Base-by-base conservation (phyloP, 1,140 invertebrate species). In the Calliopsis andreniformis region DNA sequence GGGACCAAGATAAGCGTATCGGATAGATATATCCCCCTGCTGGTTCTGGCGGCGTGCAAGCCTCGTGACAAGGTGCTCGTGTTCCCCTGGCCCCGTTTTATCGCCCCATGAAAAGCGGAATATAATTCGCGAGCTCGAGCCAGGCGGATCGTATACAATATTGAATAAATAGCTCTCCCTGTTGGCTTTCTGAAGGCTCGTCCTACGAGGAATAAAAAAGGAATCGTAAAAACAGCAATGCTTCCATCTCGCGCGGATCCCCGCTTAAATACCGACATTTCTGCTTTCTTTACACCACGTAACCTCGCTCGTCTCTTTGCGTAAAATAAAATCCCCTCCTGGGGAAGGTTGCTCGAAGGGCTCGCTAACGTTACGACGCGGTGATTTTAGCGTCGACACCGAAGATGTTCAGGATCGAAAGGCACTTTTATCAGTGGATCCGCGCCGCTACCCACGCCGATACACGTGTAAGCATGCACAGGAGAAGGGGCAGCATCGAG, bases 1-100 rank as follows among this genome's bases (percentile, higher is more conserved):
- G 73, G 56, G 71, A 45, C 32, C 20, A 28, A 69, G 64, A 69
- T 61, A 76, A 76, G 73, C 14, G 72, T 42, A 69, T 67, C 72
- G 66, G 59, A 79, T 64, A 69, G 69, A 79, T 64, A 49, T 56
- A 42, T 69, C 72, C 72, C 58, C 55, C 75, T 76, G 63, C 55
- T 58, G 66, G 35, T 5, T 30, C 49, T 10, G 32, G 18, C 39
- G 25, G 53, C 3, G 23, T 2, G n/a, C 18, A 23, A 35, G n/a
- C 53, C 5, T 30, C 10, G n/a, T 43, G 16, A n/a, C 20, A 7
- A 56, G 66, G 6, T 30, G 20, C 39, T 20, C 10, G 43, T 47
- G 56, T 32, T 59, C 42, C 10, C 43, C 14, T 45, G 35, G 39
- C 18, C 23, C 28, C 28, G 45, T 39, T 73, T 67, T 73, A 73